Evolutionary conservation across 1,140 invertebrate species (phyloP), one percentile per base, ranked within the genome.

Genomic region (Anadara kagoshimensis): DNA sequence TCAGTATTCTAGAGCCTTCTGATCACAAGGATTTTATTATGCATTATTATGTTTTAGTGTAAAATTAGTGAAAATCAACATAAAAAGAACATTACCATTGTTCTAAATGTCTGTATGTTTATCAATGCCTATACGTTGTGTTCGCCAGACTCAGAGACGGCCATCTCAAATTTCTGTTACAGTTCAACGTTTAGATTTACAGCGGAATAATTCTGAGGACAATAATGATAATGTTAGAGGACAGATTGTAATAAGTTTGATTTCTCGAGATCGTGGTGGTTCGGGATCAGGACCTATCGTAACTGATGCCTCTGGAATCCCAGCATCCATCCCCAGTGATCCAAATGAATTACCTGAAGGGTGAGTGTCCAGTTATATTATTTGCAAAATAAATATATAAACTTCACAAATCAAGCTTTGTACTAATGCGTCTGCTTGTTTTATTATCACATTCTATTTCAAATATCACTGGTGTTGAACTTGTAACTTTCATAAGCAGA

Each of bases 171-270:
- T 86, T 57, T 86, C 82, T 84, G 69, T 85, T 90, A 77, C 86
- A 98, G 96, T 97, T 92, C 97, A 98, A 92, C 93, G 96, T 70
- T 90, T 99, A 79, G 96, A 98, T 89, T 91, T 99, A 69, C 94
- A 94, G 78, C 96, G 96, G 90, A 93, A 94, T 62, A 94, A 93
- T 80, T 91, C 93, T 18, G 94, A 95, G 68, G 96, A 98, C 84
- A 36, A 36, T 36, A 93, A 93, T 70, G 96, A 97, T 77, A 93
- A 94, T 20, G 95, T 98, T 0, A 93, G 94, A 72, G 97, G 97
- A 10, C 96, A 98, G 90, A 96, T 98, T 65, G 97, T 98, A 16
- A 94, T 98, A 57, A 97, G 96, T 24, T 89, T 97, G 41, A 91
- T 97, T 75, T 96, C 96, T 0, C 91, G 95, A 49, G 96, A 97